Percentiles rank a stretch among this genome's conserved stretches.
phyloP scores from a whole-genome alignment of 1,140 invertebrate species.

The Bicyclus anynana region DNA sequence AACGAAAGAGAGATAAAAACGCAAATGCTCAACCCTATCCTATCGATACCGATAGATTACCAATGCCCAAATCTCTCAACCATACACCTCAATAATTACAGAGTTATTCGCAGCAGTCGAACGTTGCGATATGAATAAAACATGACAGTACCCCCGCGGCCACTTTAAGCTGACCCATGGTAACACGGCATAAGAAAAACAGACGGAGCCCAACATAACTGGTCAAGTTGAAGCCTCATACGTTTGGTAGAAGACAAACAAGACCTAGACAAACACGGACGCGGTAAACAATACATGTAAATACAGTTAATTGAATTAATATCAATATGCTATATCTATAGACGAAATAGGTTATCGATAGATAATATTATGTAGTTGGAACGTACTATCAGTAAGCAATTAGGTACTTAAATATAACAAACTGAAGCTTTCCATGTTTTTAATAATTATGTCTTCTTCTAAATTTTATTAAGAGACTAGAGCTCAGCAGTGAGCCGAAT shows the following conservation, averaged over 20 bases:
- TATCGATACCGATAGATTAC: slow-evolving; percentile 33
- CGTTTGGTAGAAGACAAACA: slow-evolving; percentile 44
- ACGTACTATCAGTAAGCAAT: too few relatives aligned
- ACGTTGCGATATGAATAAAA: slow-evolving; percentile 66
- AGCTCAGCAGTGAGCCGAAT: too few relatives aligned
- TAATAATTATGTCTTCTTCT: too few relatives aligned
- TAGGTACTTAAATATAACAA: too few relatives aligned
- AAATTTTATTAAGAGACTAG: too few relatives aligned
- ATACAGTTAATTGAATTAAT: slow-evolving; percentile 50
- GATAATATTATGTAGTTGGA: too few relatives aligned
- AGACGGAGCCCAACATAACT: slow-evolving; percentile 20
- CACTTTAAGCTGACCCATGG: slow-evolving; percentile 28
- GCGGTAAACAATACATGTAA: slow-evolving; percentile 37
- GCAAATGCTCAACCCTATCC: not conserved
- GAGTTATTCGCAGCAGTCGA: slow-evolving; percentile 54
- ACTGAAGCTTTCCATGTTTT: too few relatives aligned
- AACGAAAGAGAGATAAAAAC: not conserved
- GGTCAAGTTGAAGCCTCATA: slow-evolving; percentile 29
- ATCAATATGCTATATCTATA: slow-evolving; percentile 12
- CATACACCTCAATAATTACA: slow-evolving; percentile 64
- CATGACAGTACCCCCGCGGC: slow-evolving; percentile 47
- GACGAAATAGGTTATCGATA: too few relatives aligned
- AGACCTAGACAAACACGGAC: slow-evolving; percentile 44
- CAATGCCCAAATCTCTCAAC: slow-evolving; percentile 37
- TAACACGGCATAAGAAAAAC: not conserved